Conservation (phyloP, 2,888 invertebrate genomes). For the Amblyteles armatorius region DNA sequence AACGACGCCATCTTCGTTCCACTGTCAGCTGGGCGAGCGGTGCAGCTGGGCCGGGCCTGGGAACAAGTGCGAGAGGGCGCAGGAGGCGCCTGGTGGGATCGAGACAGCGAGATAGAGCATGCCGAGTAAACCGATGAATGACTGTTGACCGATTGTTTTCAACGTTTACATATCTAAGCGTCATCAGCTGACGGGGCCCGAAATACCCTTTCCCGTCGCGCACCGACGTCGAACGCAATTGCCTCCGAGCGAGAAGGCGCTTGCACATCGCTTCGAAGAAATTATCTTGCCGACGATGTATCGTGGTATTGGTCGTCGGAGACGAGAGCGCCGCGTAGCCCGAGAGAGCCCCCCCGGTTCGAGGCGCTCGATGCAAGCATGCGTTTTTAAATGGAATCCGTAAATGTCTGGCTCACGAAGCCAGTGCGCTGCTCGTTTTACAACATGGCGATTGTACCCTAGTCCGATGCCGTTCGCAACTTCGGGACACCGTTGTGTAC, state of each 20-base stretch:
- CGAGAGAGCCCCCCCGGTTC: not conserved
- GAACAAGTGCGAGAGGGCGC: not conserved
- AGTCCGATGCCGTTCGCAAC: constrained; percentile 67
- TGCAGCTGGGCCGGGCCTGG: not conserved
- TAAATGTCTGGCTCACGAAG: constrained; percentile 40
- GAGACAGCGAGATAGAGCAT: not conserved
- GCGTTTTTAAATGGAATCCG: constrained; percentile 55
- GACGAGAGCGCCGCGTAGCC: constrained; percentile 7
- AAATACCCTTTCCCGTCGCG: not conserved
- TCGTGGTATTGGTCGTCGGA: not conserved
- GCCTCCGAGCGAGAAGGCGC: not conserved
- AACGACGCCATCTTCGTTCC: constrained; percentile 86
- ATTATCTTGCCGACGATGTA: not conserved
- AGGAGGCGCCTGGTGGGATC: not conserved
- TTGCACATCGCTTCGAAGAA: not conserved
- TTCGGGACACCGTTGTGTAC: not conserved
- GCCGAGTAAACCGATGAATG: constrained; percentile 11
- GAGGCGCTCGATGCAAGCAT: constrained; percentile 37
- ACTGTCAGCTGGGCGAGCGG: constrained; percentile 55
- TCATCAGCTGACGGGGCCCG: not conserved
- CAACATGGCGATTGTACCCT: constrained; percentile 76
- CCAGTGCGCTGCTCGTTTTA: constrained; percentile 67
- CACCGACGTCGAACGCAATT: not conserved
- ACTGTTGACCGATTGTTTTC: constrained; percentile 25
- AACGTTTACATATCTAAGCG: constrained; percentile 1